Percentiles rank a stretch among this genome's conserved stretches.
Evolutionary conservation across 2,113 vertebrate genomes (phyloP).

Genomic region (Lipotes vexillifer): DNA sequence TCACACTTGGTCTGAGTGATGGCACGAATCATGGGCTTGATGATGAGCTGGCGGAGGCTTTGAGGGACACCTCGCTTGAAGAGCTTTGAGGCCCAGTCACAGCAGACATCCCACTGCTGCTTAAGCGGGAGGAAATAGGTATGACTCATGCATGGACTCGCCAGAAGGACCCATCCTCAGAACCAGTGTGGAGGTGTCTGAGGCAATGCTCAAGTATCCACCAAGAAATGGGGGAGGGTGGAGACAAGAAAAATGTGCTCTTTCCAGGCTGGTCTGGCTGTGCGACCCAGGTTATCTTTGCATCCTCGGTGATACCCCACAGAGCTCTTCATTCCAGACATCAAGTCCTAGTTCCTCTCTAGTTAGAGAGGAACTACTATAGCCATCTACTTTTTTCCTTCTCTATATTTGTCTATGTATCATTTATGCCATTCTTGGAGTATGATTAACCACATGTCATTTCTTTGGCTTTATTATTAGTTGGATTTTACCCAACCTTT

Average conservation of each 20-base stretch:
- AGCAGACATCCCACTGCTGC: not conserved
- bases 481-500: not conserved
- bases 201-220: not conserved
- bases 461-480: not conserved
- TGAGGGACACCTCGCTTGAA: not conserved
- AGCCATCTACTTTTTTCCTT: not conserved
- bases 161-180: not conserved
- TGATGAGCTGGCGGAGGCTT: not conserved
- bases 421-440: not conserved
- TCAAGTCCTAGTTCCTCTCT: not conserved
- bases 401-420: not conserved
- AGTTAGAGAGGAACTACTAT: not conserved
- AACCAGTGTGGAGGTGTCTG: not conserved
- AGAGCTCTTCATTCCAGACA: not conserved
- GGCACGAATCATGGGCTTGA: fast-evolving
- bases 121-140: not conserved
- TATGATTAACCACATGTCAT: not conserved
- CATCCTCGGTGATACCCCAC: not conserved
- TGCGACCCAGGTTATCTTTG: fast-evolving
- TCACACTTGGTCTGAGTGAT: not conserved
- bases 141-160: not conserved
- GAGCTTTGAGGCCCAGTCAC: not conserved
- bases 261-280: not conserved
- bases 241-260: not conserved
- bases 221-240: not conserved